Percentiles rank a stretch among this genome's conserved stretches.
Evolutionary conservation across 1,140 invertebrate genomes (phyloP).

Genomic region (Hypothenemus hampei): DNA sequence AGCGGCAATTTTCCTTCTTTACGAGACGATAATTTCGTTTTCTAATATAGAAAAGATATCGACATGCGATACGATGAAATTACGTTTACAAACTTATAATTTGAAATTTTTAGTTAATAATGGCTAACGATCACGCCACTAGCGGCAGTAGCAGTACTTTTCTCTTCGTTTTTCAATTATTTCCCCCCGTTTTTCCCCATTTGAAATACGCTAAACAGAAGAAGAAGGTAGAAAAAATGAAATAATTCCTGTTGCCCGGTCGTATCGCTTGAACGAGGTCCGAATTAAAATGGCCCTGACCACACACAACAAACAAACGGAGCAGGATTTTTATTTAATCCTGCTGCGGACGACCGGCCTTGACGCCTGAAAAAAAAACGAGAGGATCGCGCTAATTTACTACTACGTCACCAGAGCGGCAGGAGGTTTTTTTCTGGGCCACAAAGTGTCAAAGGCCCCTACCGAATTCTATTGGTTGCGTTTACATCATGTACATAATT

Average conservation of each 20-base stretch:
- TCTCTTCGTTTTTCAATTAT: conserved; percentile 6
- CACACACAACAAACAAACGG: conserved; percentile 23
- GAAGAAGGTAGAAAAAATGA: neutral
- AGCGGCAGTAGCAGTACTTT: conserved; percentile 6
- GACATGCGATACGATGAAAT: conserved; percentile 43
- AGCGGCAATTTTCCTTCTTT: conserved; percentile 18
- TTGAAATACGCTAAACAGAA: neutral
- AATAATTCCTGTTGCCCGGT: neutral
- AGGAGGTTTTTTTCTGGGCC: conserved; percentile 22
- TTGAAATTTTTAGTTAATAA: conserved; percentile 43
- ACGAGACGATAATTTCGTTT: conserved; percentile 36
- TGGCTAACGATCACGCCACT: conserved; percentile 37
- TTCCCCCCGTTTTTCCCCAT: neutral
- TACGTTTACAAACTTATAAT: conserved; percentile 41
- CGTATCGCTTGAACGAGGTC: neutral
- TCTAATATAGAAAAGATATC: conserved; percentile 40
- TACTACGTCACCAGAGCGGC: no score
- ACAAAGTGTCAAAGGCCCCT: conserved; percentile 18
- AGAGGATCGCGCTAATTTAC: no score
- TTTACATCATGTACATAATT: conserved; percentile 1
- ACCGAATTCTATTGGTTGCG: conserved; percentile 2
- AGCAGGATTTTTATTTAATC: conserved; percentile 16
- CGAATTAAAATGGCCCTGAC: conserved; percentile 14
- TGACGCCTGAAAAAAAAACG: conserved; percentile 17
- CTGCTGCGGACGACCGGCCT: conserved; percentile 16